Evolutionary conservation across 2,888 invertebrate genomes (phyloP), one percentile per base, ranked within the genome.

Genomic region (Napeogenes inachia): DNA sequence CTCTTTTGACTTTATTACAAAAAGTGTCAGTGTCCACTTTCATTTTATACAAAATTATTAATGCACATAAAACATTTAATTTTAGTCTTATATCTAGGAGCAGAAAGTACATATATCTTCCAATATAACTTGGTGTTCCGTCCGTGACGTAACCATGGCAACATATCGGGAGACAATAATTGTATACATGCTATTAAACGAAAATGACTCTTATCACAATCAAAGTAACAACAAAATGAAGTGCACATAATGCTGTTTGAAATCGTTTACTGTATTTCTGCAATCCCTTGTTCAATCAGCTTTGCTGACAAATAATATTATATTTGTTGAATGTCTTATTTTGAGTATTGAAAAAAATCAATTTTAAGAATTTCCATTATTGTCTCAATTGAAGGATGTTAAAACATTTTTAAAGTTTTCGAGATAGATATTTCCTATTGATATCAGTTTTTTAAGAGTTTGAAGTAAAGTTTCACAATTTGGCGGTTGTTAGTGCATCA

Each of bases 11-110:
- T 72, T 81, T 80, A 84, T 81, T 77, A 84, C 87, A 87, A 87
- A 88, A 87, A 88, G 84, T 86, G 85, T 85, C 82, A 84, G 81
- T 87, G 88, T 87, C 86, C 86, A 86, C 67, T 67, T 81, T 85
- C 54, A 47, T 54, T 54, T 81, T 76, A 75, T 79, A 74, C 75
- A 79, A 79, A 80, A 79, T 71, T 57, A 59, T 60, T 63, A 8
- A 13, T 73, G 56, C 72, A 13, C 3, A 10, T 13, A 2, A 2
- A 54, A 2, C 61, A 69, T 10, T 45, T 62, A n/a, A 82, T 65
- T 67, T 75, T 58, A 63, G 59, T 70, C 60, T 64, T 78, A 73
- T 53, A 0, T 0, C 2, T 5, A 13, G 0, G 3, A 0, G 0
- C 13, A 72, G 74, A 70, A 58, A 67, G 53, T 62, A 65, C 62